phyloP scores from a whole-genome alignment of 2,113 vertebrate species.

The Romanogobio albipinnatus region DNA sequence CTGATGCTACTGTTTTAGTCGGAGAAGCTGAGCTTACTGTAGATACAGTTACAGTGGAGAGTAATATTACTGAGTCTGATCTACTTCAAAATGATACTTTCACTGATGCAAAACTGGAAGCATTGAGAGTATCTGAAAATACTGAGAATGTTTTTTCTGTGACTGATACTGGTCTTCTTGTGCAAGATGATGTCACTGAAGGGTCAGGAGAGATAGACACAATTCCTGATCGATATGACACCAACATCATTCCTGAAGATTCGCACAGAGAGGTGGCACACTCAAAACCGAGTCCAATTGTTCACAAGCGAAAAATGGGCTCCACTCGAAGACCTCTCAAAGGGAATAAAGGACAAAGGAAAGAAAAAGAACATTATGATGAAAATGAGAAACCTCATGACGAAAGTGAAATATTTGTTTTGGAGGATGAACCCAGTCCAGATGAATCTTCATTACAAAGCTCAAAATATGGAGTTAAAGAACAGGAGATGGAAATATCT shows the following conservation, averaged over 20 bases:
- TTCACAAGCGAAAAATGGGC: slow-evolving; percentile 4
- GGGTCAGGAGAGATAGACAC: neutral
- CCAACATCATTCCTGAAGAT: neutral
- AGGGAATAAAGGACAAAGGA: neutral
- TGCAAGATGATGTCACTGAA: neutral
- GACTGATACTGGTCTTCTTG: neutral
- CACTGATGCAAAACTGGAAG: too few relatives aligned
- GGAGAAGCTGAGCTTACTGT: neutral
- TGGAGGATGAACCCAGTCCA: neutral
- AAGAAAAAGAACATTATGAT: neutral
- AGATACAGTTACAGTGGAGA: neutral
- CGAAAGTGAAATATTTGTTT: neutral
- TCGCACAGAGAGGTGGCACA: neutral
- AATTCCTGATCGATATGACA: neutral
- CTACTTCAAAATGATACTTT: neutral
- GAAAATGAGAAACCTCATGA: neutral
- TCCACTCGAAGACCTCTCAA: slow-evolving; percentile 3
- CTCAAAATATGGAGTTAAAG: neutral
- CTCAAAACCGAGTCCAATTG: neutral
- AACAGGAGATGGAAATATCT: neutral
- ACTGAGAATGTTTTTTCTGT: neutral
- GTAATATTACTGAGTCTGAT: neutral
- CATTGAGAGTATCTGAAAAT: too few relatives aligned
- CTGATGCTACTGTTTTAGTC: neutral
- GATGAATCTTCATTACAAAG: neutral